Percentiles rank a stretch among this genome's conserved stretches.
phyloP scores from a whole-genome alignment of 1,140 invertebrate genomes.

The Chionoecetes opilio region DNA sequence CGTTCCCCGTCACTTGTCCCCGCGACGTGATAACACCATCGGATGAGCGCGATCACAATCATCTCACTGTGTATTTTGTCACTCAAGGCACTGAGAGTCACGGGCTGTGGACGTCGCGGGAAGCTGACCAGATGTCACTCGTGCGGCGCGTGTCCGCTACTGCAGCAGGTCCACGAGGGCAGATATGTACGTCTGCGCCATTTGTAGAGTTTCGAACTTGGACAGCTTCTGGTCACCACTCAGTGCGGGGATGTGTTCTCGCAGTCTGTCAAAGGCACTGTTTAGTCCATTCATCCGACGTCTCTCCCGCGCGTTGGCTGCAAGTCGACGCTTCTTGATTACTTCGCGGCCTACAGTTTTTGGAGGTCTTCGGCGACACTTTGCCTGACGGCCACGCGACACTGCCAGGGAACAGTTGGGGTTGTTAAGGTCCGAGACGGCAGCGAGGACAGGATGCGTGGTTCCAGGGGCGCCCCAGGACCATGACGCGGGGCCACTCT shows the following conservation, averaged over 20 bases:
- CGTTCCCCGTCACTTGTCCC: background rate
- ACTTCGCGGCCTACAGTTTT: slow-evolving; percentile 69
- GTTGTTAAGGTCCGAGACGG: slow-evolving; percentile 58
- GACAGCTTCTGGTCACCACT: slow-evolving; percentile 92
- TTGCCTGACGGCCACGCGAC: slow-evolving; percentile 62
- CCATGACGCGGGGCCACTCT: slow-evolving; percentile 64
- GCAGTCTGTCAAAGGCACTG: slow-evolving; percentile 91
- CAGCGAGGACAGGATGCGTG: slow-evolving; percentile 68
- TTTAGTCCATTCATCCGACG: slow-evolving; percentile 93
- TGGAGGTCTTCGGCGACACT: slow-evolving; percentile 63
- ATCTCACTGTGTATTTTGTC: background rate
- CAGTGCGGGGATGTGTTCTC: slow-evolving; percentile 91
- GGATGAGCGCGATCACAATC: background rate
- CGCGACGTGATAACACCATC: background rate
- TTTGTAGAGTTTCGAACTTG: slow-evolving; percentile 94
- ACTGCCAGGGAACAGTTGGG: slow-evolving; percentile 43
- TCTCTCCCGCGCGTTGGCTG: slow-evolving; percentile 91
- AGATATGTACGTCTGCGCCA: slow-evolving; percentile 93
- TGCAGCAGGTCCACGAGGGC: slow-evolving; percentile 85
- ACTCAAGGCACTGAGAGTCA: slow-evolving; percentile 55
- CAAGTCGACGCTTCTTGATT: slow-evolving; percentile 85
- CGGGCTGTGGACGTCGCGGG: slow-evolving; percentile 55
- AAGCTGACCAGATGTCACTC: slow-evolving; percentile 72
- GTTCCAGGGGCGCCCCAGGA: slow-evolving; percentile 72
- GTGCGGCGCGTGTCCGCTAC: slow-evolving; percentile 9